Evolutionary conservation across 2,888 invertebrate genomes (phyloP), one percentile per base, ranked within the genome.

Genomic region (Bugula neritina): DNA sequence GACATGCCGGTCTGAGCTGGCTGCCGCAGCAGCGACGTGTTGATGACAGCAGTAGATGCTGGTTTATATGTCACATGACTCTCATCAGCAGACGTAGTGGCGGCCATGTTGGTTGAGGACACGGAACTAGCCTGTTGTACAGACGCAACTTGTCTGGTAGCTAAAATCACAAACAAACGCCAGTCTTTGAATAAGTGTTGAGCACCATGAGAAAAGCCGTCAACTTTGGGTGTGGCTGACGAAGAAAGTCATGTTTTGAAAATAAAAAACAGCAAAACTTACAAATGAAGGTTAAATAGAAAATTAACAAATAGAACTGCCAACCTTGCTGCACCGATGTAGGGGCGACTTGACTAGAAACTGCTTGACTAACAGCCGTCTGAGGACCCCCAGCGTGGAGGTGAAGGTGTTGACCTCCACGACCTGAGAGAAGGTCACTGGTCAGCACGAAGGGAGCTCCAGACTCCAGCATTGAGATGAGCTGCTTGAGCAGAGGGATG

Each of bases 401-500:
- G 27, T 63, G 63, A 10, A 63, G 63, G 63, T 63, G 63, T 63
- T 63, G 63, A 43, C 52, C 70, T 35, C 25, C n/a, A 1, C 35
- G 23, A 2, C 52, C 69, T 72, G 79, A 79, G 71, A 81, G 73
- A 25, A 80, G 73, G 57, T 81, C 79, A 23, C 80, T 75, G 0
- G 79, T 78, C 72, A 81, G 73, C 57, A 77, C 77, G 75, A 81
- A 81, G 1, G 81, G 81, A 43, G 79, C 79, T 17, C 82, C 82
- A 25, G 79, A 77, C 74, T 82, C 80, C 52, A 82, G 74, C 77
- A 82, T 75, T 10, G 79, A 79, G 34, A 82, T 79, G 71, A 82
- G 75, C 74, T 82, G 81, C 72, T 79, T 80, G 73, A 82, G 74
- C 52, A 82, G 75, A 1, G 82, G 81, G n/a, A 81, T 77, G 71